Conservation (phyloP, 2,888 invertebrate genomes). For the Dicroscelio sp. region DNA sequence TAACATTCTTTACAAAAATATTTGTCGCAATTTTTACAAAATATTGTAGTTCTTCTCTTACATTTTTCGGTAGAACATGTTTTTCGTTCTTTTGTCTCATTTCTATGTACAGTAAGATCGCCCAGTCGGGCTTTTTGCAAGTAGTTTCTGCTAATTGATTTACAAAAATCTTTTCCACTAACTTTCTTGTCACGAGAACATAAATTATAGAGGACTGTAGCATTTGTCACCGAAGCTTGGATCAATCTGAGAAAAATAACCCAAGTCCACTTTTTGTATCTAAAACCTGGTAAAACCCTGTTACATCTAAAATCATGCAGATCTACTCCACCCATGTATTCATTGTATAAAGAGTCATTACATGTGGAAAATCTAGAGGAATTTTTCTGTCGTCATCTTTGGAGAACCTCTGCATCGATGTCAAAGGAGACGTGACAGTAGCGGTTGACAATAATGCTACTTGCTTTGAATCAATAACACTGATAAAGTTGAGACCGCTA, state of each 20-base stretch:
- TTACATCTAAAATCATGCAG: background rate
- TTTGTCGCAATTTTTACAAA: background rate
- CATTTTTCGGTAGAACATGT: background rate
- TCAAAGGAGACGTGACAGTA: background rate
- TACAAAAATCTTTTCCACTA: slow-evolving; percentile 27
- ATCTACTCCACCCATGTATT: background rate
- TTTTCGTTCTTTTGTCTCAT: background rate
- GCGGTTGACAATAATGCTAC: background rate
- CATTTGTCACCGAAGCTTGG: slow-evolving; percentile 43
- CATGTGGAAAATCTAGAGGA: background rate
- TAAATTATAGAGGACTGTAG: slow-evolving; percentile 38
- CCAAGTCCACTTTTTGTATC: slow-evolving; percentile 17
- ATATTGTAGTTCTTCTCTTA: background rate
- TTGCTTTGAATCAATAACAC: slow-evolving; percentile 19
- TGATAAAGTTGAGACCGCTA: slow-evolving; percentile 24
- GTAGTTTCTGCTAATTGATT: slow-evolving; percentile 23
- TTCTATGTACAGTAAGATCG: background rate
- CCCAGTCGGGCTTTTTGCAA: background rate
- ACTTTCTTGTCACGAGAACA: background rate
- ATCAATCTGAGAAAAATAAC: slow-evolving; percentile 19
- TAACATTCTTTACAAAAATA: slow-evolving; percentile 33
- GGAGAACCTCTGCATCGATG: background rate
- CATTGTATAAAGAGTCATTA: background rate
- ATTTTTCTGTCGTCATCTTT: background rate
- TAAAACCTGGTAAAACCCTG: background rate